These are phyloP conservation scores for Sinella curviseta DNA, from an alignment of 1,140 invertebrate species.

Conservation along the genomic window DNA sequence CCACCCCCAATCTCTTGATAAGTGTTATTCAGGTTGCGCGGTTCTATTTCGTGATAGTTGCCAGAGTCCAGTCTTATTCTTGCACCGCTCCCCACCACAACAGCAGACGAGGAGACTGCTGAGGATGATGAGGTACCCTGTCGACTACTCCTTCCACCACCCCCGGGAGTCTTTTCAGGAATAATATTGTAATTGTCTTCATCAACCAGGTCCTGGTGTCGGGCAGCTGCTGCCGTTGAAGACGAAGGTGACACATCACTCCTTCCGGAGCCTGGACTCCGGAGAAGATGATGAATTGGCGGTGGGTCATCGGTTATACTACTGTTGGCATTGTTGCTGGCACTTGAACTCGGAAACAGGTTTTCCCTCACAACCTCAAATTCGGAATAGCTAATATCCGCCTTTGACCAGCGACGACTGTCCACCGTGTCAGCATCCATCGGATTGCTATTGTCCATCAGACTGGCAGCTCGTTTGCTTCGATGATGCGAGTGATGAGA, in stretches of 20 bases:
- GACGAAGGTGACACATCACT: neutral
- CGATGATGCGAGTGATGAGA: slow-evolving; percentile 24
- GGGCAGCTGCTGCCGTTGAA: neutral
- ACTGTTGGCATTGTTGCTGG: neutral
- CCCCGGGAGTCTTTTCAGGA: slow-evolving; percentile 24
- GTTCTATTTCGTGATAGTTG: slow-evolving; percentile 31
- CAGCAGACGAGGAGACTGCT: neutral
- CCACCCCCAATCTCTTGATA: slow-evolving; percentile 27
- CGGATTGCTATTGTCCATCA: slow-evolving; percentile 26
- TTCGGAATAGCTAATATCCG: slow-evolving; percentile 48
- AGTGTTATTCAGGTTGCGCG: neutral
- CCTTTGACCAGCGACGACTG: slow-evolving; percentile 46
- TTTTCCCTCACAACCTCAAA: slow-evolving; percentile 47
- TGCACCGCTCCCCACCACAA: no score
- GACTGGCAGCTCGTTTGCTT: slow-evolving; percentile 31
- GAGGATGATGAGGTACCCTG: neutral
- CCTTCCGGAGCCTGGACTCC: neutral
- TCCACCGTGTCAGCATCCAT: slow-evolving; percentile 26
- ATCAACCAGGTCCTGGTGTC: slow-evolving; percentile 31
- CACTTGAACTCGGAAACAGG: slow-evolving; percentile 6
- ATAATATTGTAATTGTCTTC: slow-evolving; percentile 49
- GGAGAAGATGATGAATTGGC: neutral
- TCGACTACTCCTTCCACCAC: neutral
- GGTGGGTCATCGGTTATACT: neutral
- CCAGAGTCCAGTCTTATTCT: slow-evolving; percentile 14